Evolutionary conservation across 2,888 invertebrate genomes (phyloP), one percentile per base, ranked within the genome.

Genomic region (Marasmarcha lunaedactyla): DNA sequence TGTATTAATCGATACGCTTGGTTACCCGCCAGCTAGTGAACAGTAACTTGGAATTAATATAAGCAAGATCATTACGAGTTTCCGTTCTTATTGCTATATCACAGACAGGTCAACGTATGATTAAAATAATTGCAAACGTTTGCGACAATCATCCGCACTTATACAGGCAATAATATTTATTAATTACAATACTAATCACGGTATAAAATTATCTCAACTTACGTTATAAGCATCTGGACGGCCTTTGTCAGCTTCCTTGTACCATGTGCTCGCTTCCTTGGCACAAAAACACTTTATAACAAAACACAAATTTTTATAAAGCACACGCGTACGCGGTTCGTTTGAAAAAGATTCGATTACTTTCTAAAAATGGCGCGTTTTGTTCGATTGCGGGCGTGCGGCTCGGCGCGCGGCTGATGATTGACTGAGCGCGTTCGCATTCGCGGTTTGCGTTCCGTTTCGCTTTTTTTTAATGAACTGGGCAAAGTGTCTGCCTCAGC

Each of bases 161-260:
- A 11, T 39, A 38, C 12, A 37, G 35, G 37, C 38, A 37, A 40
- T 43, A 55, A 44, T 50, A 41, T 55, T 52, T 47, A 57, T 55
- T 59, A 57, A 62, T 59, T 52, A 53, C 40, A 41, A 59, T 56
- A 55, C 55, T 51, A 55, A 65, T 55, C 58, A 59, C 52, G 43
- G 46, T 7, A 20, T 20, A 44, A 40, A 49, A 54, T 42, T 48
- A 51, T 52, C 48, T 52, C 58, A 59, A 76, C 79, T 78, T 57
- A 81, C 81, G 77, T 74, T 77, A 79, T 78, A 62, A 79, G 76
- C 81, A 81, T 81, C 57, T 70, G 36, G 56, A 44, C 46, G 57
- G 54, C 57, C 57, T 63, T 49, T 36, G 51, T 65, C 63, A 68
- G 63, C 65, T 72, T 71, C 70, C 69, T 63, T 59, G 58, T 65